phyloP scores from a whole-genome alignment of 2,797 vertebrate genomes.

The Pseudomugil tenellus region DNA sequence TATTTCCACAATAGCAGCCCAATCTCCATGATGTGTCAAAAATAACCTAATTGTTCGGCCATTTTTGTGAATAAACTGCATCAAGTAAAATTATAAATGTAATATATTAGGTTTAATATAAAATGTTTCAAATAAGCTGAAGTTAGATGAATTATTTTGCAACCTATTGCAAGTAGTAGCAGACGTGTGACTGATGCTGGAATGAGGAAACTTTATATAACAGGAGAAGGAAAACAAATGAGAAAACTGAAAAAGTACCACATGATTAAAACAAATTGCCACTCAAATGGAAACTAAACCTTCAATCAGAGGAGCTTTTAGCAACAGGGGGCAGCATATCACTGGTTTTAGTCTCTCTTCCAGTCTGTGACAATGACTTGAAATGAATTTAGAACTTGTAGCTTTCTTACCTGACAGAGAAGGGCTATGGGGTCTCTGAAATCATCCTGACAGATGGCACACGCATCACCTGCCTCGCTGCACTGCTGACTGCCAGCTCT shows the following conservation, averaged over 20 bases:
- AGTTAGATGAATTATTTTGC: background rate
- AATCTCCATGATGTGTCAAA: background rate
- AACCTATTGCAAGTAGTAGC: background rate
- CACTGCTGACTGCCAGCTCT: conserved; percentile 95
- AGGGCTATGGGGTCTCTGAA: conserved; percentile 95
- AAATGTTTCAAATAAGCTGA: background rate
- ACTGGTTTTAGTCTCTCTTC: background rate
- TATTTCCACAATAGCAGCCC: background rate
- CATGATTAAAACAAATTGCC: background rate
- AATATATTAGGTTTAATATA: background rate
- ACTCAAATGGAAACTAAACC: background rate
- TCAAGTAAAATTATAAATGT: background rate
- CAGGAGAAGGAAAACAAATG: background rate
- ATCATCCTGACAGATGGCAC: conserved; percentile 95
- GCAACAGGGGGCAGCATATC: conserved; percentile 24
- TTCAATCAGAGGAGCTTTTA: background rate
- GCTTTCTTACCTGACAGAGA: conserved; percentile 89
- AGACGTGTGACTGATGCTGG: background rate
- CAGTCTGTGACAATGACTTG: background rate
- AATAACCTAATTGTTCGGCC: background rate
- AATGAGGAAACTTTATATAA: background rate
- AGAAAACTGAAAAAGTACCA: background rate
- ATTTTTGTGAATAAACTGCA: background rate
- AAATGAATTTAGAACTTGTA: background rate
- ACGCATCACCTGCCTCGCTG: conserved; percentile 93